phyloP scores from a whole-genome alignment of 2,797 vertebrate genomes.

The Naso thynnoides region DNA sequence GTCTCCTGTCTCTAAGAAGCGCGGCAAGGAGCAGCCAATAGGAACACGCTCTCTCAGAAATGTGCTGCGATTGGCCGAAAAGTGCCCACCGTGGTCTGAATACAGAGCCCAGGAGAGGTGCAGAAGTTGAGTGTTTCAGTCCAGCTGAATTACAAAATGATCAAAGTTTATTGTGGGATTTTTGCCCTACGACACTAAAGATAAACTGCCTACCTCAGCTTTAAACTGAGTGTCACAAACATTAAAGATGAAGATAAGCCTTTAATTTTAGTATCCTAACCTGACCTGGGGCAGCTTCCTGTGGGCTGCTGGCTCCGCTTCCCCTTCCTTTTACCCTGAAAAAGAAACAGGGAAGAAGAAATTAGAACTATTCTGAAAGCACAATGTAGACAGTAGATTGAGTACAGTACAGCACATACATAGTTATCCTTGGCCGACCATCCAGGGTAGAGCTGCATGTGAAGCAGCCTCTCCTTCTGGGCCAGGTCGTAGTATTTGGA shows the following conservation, averaged over 20 bases:
- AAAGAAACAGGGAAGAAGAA: neutral
- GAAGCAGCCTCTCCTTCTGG: conserved; percentile 91
- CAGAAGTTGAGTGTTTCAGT: too few species aligned
- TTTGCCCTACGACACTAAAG: too few species aligned
- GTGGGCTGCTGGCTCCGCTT: conserved; percentile 21
- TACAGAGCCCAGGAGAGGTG: too few species aligned
- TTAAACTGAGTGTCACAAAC: too few species aligned
- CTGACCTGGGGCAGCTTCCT: conserved; percentile 5
- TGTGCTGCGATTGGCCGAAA: too few species aligned
- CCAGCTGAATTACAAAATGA: too few species aligned
- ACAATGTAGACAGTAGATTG: accelerated
- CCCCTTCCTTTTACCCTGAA: conserved; percentile 65
- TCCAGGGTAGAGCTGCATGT: conserved; percentile 94
- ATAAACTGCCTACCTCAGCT: too few species aligned
- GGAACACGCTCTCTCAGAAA: too few species aligned
- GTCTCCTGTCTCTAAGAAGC: too few species aligned
- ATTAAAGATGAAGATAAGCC: neutral
- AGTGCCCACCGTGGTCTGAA: too few species aligned
- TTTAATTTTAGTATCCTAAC: neutral
- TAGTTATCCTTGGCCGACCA: conserved; percentile 88
- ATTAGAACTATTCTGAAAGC: neutral
- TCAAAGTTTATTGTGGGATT: too few species aligned
- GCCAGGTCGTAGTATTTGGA: conserved; percentile 93
- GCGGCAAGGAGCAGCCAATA: too few species aligned
- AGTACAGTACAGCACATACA: conserved; percentile 25